Evolutionary conservation across 2,113 vertebrate species (phyloP), one percentile per base, ranked within the genome.

Genomic region (Oenanthe melanoleuca): DNA sequence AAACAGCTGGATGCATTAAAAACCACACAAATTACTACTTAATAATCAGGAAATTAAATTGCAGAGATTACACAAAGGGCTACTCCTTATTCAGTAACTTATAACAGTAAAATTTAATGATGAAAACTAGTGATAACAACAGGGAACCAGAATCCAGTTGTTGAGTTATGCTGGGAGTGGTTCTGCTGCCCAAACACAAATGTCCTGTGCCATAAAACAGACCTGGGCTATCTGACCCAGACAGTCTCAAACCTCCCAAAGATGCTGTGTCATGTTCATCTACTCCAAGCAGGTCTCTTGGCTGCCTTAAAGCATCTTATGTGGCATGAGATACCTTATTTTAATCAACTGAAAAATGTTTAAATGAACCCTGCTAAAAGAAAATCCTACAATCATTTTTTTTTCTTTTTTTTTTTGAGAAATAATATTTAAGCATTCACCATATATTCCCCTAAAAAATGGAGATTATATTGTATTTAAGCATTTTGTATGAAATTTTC

Each of bases 161-260:
- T 3, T 74, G 18, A 84, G 53, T 74, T 72, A 49, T 50, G 59
- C 14, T 53, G 40, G 13, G 15, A 21, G 14, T 24, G 8, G 31
- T 25, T 61, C 24, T 49, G 13, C 45, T 77, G n/a, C 24, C 63
- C 16, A 52, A 44, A n/a, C 17, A 28, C 14, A 24, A 28, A 6
- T 2, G 7, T 14, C 25, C 40, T 19, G 12, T 45, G 75, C 44
- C 31, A 16, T 7, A 21, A 1, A 1, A 69, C 12, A 57, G 24
- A 60, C 9, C 9, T 1, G 1, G 10, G 15, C 1, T 9, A 40
- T 4, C 14, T 29, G 47, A 5, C 14, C 9, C 31, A 73, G 29
- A 20, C 7, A n/a, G 14, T 2, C 18, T 18, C 15, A 22, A 49
- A 50, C 8, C 9, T 70, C 65, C 19, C 31, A 70, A 11, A 81